Base-by-base conservation (phyloP, 2,797 vertebrate genomes). In the Enteromius treurensis region DNA sequence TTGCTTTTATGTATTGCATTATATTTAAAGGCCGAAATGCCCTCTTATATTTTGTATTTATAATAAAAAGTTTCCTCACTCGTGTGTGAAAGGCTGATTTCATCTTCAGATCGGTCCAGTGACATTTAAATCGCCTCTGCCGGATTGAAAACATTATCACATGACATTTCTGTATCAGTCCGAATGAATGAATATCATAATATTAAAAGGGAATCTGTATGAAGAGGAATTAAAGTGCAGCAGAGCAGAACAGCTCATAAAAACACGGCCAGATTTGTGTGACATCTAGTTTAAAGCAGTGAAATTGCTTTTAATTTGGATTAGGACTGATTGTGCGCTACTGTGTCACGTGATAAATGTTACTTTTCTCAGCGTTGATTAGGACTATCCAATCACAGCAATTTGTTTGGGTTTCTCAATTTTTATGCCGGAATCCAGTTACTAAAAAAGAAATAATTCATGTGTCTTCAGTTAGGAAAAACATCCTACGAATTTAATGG, bases 131-230 rank as follows among this genome's bases (percentile, higher is more conserved):
- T 60, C 40, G 23, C 21, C 60, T 76, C 26, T 1, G 60, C 32
- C 23, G 73, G 70, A 84, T 37, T 60, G n/a, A 77, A 77, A 64
- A 64, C 42, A 77, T 83, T 84, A 84, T 86, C 21, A 21, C 26
- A 34, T 87, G 68, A 75, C 75, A 87, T 84, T 84, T 87, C 47
- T 51, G 42, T 67, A 37, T 79, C 62, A 23, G 73, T 75, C 49
- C n/a, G 60, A 69, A 17, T 1, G 37, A 67, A 53, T 69, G 2
- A 77, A 15, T 45, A 9, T 69, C 26, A n/a, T 53, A 67, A 74
- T 26, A 60, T 21, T 34, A 34, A 47, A 21, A 5, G 29, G 21
- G 23, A 58, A 74, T 55, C 71, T 75, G 13, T 26, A 60, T 26
- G 21, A 23, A 11, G 55, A 58, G 8, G 40, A 7, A 29, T 9